Conservation (phyloP, 2,888 invertebrate genomes). For the Achlya flavicornis region DNA sequence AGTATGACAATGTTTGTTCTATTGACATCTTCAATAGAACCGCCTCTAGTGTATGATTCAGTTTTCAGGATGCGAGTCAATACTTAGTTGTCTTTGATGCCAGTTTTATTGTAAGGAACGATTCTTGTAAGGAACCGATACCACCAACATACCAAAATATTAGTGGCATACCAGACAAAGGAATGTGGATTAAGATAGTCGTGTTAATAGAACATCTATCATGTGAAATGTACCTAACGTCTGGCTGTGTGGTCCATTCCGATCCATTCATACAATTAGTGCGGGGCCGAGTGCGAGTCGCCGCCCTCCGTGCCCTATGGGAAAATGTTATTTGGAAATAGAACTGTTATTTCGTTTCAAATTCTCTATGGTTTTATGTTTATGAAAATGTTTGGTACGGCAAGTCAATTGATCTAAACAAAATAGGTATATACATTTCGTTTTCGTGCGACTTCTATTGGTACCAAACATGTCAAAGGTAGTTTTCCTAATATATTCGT, state of each 20-base stretch:
- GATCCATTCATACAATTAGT: constrained; percentile 34
- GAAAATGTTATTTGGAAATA: constrained; percentile 25
- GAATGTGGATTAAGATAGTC: constrained; percentile 19
- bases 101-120: constrained; percentile 2
- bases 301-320: constrained; percentile 37
- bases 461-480: too few species aligned
- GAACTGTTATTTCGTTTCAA: not conserved
- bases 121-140: not conserved
- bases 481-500: too few species aligned
- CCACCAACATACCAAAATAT: not conserved
- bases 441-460: too few species aligned
- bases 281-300: constrained; percentile 27
- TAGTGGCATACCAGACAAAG: not conserved
- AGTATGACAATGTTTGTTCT: too few species aligned
- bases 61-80: not conserved
- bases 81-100: too few species aligned
- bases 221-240: constrained; percentile 21
- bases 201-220: constrained; percentile 50
- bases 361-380: not conserved
- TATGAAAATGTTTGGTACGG: not conserved
- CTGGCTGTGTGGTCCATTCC: constrained; percentile 40
- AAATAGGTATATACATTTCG: too few species aligned
- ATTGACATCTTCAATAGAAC: not conserved
- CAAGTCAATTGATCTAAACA: too few species aligned
- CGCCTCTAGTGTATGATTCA: not conserved